These are phyloP conservation scores for Malthinus seriepunctatus DNA, from an alignment of 2,888 invertebrate genomes.

Conservation along the genomic window DNA sequence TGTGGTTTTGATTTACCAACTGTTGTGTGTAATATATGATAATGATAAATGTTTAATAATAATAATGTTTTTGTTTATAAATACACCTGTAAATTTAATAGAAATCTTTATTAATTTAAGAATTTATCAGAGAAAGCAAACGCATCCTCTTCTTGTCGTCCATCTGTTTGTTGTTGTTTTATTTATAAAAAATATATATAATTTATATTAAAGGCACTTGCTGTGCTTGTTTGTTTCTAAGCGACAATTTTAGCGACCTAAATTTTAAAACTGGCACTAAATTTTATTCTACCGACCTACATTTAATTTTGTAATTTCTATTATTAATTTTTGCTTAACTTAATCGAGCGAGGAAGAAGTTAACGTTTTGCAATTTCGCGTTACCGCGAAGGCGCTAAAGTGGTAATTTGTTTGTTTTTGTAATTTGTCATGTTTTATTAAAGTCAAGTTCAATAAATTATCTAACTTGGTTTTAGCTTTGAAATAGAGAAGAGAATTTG, in stretches of 20 bases:
- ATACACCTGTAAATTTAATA: too few relatives aligned
- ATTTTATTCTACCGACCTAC: constrained; percentile 6
- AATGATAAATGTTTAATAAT: too few relatives aligned
- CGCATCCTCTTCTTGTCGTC: background rate
- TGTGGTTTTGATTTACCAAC: too few relatives aligned
- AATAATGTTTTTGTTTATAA: too few relatives aligned
- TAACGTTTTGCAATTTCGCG: background rate
- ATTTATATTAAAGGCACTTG: background rate
- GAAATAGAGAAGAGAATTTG: too few relatives aligned
- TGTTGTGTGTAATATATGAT: too few relatives aligned
- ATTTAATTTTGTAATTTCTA: constrained; percentile 25
- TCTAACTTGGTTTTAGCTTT: too few relatives aligned
- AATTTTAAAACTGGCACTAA: constrained; percentile 20
- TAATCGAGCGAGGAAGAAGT: background rate
- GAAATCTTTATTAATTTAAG: too few relatives aligned
- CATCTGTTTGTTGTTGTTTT: background rate
- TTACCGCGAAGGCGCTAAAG: background rate
- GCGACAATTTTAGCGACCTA: constrained; percentile 24
- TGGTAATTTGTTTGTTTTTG: background rate
- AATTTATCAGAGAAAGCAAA: too few relatives aligned
- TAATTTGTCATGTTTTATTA: too few relatives aligned
- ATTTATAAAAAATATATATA: background rate
- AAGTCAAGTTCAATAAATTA: too few relatives aligned
- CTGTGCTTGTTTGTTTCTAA: background rate
- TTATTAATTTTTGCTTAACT: constrained; percentile 15